Evolutionary conservation across 2,113 vertebrate genomes (phyloP), one percentile per base, ranked within the genome.

Genomic region (Gymnocephalus cernua): DNA sequence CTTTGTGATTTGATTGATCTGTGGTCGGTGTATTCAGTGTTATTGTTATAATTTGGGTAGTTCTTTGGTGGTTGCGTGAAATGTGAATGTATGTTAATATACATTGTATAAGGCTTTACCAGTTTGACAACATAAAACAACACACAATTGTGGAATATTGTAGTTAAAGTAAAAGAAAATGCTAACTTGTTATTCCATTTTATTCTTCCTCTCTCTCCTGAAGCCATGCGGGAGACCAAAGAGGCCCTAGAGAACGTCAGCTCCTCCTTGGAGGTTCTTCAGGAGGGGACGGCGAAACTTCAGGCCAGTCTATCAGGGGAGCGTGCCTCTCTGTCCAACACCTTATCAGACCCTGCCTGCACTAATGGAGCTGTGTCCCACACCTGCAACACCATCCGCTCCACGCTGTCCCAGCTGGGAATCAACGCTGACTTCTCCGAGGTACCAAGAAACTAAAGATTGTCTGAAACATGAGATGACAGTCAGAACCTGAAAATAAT

Each of bases 161-260:
- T 62, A 6, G 7, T 6, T 5, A 25, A 44, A 45, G 56, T 44
- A 3, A 3, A 35, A 69, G n/a, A 65, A 2, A 1, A 3, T 16
- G 15, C 11, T 11, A 27, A 13, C 9, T 27, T 78, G 23, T 38
- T 2, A 23, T 48, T 50, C 0, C n/a, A 1, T 61, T 47, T 23
- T 10, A 35, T 56, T 2, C 29, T 15, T 15, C 19, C 13, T 73
- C n/a, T 64, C 18, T 47, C 38, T 21, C 12, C 35, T 68, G 4
- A 79, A 99, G 98, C 95, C 18, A 98, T 99, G 94, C 94, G 92
- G 82, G 96, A 97, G 86, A 97, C 96, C 0, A 96, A 95, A 82
- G 96, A 96, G 86, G 94, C 96, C 0, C 87, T 99, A 61, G 95
- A 97, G 92, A 96, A 91, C 0, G 86, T 97, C 86, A 96, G 93